Evolutionary conservation across 2,113 vertebrate species (phyloP).

Genomic region (Leptocoma aspasia): DNA sequence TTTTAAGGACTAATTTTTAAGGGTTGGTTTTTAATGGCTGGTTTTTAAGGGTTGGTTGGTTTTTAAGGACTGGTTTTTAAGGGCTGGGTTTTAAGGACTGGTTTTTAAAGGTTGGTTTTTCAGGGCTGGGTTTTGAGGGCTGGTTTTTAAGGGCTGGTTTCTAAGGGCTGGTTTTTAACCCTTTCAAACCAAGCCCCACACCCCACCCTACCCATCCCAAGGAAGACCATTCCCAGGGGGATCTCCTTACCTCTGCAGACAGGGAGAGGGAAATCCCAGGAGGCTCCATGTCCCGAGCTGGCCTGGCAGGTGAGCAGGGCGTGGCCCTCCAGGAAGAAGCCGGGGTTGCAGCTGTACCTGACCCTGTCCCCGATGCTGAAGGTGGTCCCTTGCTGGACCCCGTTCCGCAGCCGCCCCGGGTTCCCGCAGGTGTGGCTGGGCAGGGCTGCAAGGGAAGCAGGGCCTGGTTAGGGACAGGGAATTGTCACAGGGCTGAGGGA

Average conservation of each 20-base stretch:
- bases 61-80: neutral
- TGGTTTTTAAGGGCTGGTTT: neutral
- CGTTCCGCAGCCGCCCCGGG: slow-evolving; percentile 89
- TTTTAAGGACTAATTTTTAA: neutral
- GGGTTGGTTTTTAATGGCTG: neutral
- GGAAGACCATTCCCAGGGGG: rapidly evolving
- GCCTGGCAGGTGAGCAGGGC: slow-evolving; percentile 91
- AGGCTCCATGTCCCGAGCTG: slow-evolving; percentile 80
- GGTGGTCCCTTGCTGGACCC: slow-evolving; percentile 89
- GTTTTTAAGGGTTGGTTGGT: neutral
- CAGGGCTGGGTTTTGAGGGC: too few species aligned
- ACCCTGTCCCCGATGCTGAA: slow-evolving; percentile 96
- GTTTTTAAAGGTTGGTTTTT: rapidly evolving
- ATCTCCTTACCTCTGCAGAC: slow-evolving; percentile 87
- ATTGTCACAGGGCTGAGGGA: rapidly evolving
- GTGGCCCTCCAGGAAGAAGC: slow-evolving; percentile 93
- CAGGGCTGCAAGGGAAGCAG: slow-evolving; percentile 76
- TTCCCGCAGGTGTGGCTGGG: slow-evolving; percentile 97
- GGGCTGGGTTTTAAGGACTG: neutral
- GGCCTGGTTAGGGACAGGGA: neutral
- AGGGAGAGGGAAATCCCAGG: slow-evolving; percentile 96
- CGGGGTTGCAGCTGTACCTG: slow-evolving; percentile 91
- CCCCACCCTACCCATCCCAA: neutral
- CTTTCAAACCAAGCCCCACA: neutral
- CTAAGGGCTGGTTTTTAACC: neutral